Percentiles rank a stretch among this genome's conserved stretches.
Conservation (phyloP, 92 coral and sea anemone genomes). For the Siderastrea radians region DNA sequence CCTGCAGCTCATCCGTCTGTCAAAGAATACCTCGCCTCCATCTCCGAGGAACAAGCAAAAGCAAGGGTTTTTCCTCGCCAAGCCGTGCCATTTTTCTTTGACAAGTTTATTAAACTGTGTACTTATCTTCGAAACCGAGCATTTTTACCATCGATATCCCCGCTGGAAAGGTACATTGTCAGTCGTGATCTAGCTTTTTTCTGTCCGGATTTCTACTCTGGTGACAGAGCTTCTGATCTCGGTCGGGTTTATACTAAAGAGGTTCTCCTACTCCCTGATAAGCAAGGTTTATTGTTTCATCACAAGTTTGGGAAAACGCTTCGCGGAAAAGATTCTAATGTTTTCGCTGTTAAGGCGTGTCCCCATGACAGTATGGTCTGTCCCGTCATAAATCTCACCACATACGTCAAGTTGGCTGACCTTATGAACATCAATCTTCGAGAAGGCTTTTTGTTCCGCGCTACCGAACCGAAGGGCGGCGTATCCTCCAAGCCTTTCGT, state of each 20-base stretch:
- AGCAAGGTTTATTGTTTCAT: conserved; percentile 36
- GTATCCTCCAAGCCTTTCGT: conserved; percentile 21
- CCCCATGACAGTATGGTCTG: conserved; percentile 1
- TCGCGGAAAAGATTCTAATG: conserved; percentile 16
- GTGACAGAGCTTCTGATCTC: conserved; percentile 48
- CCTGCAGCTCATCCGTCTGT: conserved; percentile 31
- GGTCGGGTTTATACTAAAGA: conserved; percentile 26
- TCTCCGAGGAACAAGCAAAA: conserved; percentile 49
- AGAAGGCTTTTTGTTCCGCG: conserved; percentile 39
- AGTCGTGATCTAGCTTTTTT: conserved; percentile 32
- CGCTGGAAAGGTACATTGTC: conserved; percentile 11
- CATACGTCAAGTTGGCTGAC: conserved; percentile 6
- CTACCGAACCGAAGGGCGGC: conserved; percentile 21
- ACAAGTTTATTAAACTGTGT: conserved; percentile 30
- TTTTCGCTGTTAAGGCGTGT: conserved; percentile 17
- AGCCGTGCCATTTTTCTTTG: conserved; percentile 41
- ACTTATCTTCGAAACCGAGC: not conserved
- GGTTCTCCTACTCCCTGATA: conserved; percentile 36
- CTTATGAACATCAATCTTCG: conserved; percentile 23
- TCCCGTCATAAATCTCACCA: conserved; percentile 24
- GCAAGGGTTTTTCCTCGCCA: conserved; percentile 46
- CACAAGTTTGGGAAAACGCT: conserved; percentile 54
- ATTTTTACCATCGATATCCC: conserved; percentile 1
- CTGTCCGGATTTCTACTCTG: conserved; percentile 43
- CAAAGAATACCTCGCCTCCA: conserved; percentile 23